Base-by-base conservation (phyloP, 2,113 vertebrate species). In the Anguilla japonica region DNA sequence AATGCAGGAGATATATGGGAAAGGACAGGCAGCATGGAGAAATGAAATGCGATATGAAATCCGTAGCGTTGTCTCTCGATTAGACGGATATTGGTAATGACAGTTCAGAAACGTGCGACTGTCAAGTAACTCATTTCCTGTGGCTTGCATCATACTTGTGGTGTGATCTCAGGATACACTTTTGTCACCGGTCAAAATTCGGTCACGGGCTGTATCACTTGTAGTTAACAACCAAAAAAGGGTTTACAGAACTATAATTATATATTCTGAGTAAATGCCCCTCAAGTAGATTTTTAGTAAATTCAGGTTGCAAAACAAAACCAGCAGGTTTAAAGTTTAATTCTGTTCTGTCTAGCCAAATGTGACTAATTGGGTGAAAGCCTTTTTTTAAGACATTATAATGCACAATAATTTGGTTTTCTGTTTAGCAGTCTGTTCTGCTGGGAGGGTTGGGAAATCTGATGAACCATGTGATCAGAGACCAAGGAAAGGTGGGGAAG, bases 351-450 rank as follows among this genome's bases (percentile, higher is more conserved):
- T 57, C 43, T 63, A 82, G 87, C 41, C 57, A 50, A 40, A n/a
- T 39, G 87, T 85, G 83, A 85, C 85, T 88, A 85, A 41, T 53
- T 85, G 41, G 63, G 85, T 60, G 78, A 60, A 40, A 53, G 84
- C 71, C 60, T 71, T 82, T 60, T 14, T 84, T 87, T 87, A 85
- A 87, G 82, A 71, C 84, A 41, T 22, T 34, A 53, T 87, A 79
- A 67, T 67, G 67, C 46, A 34, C 20, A 84, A 81, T 56, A 85
- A 85, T 41, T 75, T 78, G 29, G 39, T 4, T 15, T 88, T 81
- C 39, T 83, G 84, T 60, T 85, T 57, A 88, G 3, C 60, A 67
- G 18, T 20, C 20, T 26, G 85, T 85, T 88, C 80, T 41, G 78
- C 20, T 53, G 34, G 71, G 57, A 88, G 75, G 57, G 71, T 82